Evolutionary conservation across 2,797 vertebrate genomes (phyloP).

Genomic region (Alosa sapidissima): DNA sequence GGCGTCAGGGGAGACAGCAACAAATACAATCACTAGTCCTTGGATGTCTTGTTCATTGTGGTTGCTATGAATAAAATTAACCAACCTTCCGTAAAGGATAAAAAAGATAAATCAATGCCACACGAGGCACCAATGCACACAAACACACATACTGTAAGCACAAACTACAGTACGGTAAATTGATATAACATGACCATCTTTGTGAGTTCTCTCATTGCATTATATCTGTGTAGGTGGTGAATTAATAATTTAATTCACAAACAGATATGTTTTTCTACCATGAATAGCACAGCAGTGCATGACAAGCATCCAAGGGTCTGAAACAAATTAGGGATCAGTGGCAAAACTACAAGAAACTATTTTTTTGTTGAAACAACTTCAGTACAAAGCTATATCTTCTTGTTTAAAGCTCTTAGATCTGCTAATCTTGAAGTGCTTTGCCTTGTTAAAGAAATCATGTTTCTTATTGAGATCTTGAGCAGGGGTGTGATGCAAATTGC

Average conservation of each 20-base stretch:
- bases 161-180: not conserved
- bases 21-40: constrained; percentile 45
- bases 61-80: constrained; percentile 1
- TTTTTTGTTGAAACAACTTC: not conserved
- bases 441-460: not conserved
- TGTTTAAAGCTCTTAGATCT: not conserved
- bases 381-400: not conserved
- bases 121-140: not conserved
- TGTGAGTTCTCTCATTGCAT: not conserved
- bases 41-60: not conserved
- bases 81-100: too few relatives aligned
- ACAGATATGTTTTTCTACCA: not conserved
- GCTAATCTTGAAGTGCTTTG: not conserved
- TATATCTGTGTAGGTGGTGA: not conserved
- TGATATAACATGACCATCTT: too few relatives aligned
- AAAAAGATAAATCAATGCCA: not conserved
- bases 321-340: not conserved
- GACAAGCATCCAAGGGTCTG: not conserved
- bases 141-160: not conserved
- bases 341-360: not conserved
- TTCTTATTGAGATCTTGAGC: not conserved
- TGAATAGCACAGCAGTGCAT: not conserved
- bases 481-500: not conserved
- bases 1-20: constrained; percentile 22
- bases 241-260: not conserved